phyloP scores from a whole-genome alignment of 2,113 vertebrate species.

The Cynocephalus volans region DNA sequence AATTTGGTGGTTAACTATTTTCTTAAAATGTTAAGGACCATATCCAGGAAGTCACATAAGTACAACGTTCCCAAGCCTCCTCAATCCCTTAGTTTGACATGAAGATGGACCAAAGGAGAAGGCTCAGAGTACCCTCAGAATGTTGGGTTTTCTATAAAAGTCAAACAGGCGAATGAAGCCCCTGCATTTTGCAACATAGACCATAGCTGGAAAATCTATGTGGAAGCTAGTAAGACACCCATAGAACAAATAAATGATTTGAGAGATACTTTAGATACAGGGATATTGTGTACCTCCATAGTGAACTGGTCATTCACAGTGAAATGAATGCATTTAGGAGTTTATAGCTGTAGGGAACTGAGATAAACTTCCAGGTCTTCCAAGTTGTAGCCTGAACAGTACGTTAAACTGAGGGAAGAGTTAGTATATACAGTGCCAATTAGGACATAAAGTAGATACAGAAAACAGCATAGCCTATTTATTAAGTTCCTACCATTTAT shows the following conservation, averaged over 20 bases:
- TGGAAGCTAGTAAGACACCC: neutral
- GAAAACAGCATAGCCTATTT: neutral
- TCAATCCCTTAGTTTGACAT: neutral
- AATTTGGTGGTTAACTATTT: neutral
- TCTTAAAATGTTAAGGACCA: neutral
- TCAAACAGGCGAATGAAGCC: neutral
- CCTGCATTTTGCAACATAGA: neutral
- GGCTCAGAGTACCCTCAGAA: neutral
- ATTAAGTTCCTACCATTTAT: neutral
- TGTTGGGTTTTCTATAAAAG: neutral
- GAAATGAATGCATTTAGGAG: neutral
- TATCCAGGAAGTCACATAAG: neutral
- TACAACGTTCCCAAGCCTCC: neutral
- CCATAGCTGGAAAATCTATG: neutral
- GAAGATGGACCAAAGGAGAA: neutral
- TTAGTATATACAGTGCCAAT: neutral
- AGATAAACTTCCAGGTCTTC: neutral
- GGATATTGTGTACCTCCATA: neutral
- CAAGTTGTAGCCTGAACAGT: neutral
- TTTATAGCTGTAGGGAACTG: neutral
- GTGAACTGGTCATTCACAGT: neutral
- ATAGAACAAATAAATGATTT: neutral
- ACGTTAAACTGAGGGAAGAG: neutral
- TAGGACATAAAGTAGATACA: neutral
- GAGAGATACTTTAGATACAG: neutral